Evolutionary conservation across 1,140 invertebrate species (phyloP).

Genomic region (Drosophila guanche): DNA sequence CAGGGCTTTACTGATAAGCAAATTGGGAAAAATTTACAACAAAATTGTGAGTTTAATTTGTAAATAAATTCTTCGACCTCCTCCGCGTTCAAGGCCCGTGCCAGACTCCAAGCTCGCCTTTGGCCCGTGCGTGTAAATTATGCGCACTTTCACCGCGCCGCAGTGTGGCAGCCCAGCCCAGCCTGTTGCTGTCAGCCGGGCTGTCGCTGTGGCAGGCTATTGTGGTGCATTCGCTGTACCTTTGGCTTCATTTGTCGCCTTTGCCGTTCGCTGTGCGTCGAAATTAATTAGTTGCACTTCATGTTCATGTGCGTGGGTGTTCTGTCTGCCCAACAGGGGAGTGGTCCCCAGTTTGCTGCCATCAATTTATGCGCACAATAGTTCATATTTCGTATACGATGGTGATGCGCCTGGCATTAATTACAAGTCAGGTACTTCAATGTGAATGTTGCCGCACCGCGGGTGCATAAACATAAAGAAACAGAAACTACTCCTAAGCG

Average conservation of each 20-base stretch:
- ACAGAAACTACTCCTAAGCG: conserved; percentile 7
- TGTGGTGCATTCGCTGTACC: conserved; percentile 44
- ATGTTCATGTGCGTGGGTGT: conserved; percentile 56
- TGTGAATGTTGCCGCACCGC: conserved; percentile 68
- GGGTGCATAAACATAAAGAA: conserved; percentile 51
- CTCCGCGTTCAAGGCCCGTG: neutral
- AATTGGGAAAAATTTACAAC: conserved; percentile 64
- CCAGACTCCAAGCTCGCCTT: conserved; percentile 2
- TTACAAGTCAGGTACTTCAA: conserved; percentile 66
- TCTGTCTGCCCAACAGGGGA: conserved; percentile 11
- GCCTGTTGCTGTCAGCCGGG: neutral
- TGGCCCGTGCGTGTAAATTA: conserved; percentile 66
- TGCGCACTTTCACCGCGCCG: conserved; percentile 73
- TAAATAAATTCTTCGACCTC: conserved; percentile 34
- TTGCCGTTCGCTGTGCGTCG: conserved; percentile 50
- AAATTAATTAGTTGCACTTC: conserved; percentile 74
- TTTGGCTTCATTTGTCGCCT: conserved; percentile 44
- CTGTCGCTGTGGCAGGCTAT: conserved; percentile 7
- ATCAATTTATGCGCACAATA: conserved; percentile 60
- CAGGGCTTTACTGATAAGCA: conserved; percentile 61
- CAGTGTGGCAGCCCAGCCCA: conserved; percentile 13
- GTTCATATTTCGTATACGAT: conserved; percentile 59
- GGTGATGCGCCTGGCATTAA: conserved; percentile 65
- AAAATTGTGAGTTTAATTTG: conserved; percentile 66
- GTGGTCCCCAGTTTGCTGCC: conserved; percentile 49